A percentile compares a stretch with the other conserved stretches of the same genome.
phyloP scores from a whole-genome alignment of 2,888 invertebrate species.

The Acrocera orbiculus region DNA sequence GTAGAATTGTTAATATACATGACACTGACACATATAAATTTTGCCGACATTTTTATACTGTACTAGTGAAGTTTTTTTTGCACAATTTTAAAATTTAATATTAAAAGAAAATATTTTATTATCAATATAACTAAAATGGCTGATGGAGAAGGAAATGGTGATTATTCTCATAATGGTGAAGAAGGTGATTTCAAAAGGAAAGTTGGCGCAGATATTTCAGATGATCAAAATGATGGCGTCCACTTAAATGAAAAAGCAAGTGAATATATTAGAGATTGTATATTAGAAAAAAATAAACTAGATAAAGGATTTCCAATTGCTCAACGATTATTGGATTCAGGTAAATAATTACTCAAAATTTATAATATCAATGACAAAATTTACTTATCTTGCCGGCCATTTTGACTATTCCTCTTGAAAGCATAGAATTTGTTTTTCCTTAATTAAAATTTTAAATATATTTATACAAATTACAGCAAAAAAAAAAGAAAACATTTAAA shows the following conservation, averaged over 20 bases:
- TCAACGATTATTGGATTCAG: slow-evolving; percentile 52
- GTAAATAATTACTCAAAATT: slow-evolving; percentile 29
- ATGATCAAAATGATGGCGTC: slow-evolving; percentile 31
- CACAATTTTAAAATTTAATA: no score
- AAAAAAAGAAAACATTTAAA: no score
- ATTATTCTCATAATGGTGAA: slow-evolving; percentile 27
- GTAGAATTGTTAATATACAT: no score
- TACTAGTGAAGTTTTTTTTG: no score
- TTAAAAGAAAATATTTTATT: no score
- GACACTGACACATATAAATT: no score
- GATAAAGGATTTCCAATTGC: slow-evolving; percentile 53
- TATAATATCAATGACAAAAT: not conserved
- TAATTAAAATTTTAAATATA: no score
- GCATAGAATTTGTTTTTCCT: not conserved
- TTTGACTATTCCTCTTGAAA: slow-evolving; percentile 1
- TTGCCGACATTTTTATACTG: no score
- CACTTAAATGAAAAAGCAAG: slow-evolving; percentile 50
- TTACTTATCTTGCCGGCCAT: slow-evolving; percentile 2
- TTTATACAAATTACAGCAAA: not conserved
- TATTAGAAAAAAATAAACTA: slow-evolving; percentile 51
- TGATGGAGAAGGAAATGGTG: slow-evolving; percentile 30
- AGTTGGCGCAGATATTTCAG: slow-evolving; percentile 1
- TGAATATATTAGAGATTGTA: slow-evolving; percentile 57
- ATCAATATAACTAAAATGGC: no score
- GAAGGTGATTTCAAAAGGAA: slow-evolving; percentile 25